Conservation (phyloP, 2,888 invertebrate genomes). For the Calliopum simillimum region DNA sequence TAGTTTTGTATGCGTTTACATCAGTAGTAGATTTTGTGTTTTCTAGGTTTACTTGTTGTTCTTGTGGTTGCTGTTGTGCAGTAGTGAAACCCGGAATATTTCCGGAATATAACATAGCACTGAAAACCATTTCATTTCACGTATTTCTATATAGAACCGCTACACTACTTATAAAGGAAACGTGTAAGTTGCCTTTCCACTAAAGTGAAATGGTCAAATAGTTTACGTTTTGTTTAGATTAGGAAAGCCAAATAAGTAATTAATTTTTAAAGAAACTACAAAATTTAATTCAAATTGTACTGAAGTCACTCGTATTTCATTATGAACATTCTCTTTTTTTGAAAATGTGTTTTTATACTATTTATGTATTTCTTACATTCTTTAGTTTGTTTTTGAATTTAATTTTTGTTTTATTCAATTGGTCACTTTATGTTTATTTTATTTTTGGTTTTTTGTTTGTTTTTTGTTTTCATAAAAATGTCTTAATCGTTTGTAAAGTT, state of each 20-base stretch:
- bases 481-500: neutral
- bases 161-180: too few relatives aligned
- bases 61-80: slow-evolving; percentile 45
- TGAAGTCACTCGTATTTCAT: too few relatives aligned
- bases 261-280: slow-evolving; percentile 29
- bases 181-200: too few relatives aligned
- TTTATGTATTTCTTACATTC: too few relatives aligned
- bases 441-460: neutral
- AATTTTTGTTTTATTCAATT: too few relatives aligned
- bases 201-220: too few relatives aligned
- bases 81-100: slow-evolving; percentile 60
- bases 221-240: slow-evolving; percentile 38
- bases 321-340: too few relatives aligned
- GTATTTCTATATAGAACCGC: too few relatives aligned
- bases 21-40: slow-evolving; percentile 43
- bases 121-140: slow-evolving; percentile 66
- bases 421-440: neutral
- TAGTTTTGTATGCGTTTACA: too few relatives aligned
- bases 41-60: slow-evolving; percentile 41
- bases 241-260: slow-evolving; percentile 43
- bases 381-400: neutral
- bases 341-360: neutral
- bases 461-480: neutral
- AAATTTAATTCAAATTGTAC: slow-evolving; percentile 26
- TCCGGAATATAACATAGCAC: slow-evolving; percentile 68